phyloP scores from a whole-genome alignment of 2,797 vertebrate species.

The Gallinago stenura region DNA sequence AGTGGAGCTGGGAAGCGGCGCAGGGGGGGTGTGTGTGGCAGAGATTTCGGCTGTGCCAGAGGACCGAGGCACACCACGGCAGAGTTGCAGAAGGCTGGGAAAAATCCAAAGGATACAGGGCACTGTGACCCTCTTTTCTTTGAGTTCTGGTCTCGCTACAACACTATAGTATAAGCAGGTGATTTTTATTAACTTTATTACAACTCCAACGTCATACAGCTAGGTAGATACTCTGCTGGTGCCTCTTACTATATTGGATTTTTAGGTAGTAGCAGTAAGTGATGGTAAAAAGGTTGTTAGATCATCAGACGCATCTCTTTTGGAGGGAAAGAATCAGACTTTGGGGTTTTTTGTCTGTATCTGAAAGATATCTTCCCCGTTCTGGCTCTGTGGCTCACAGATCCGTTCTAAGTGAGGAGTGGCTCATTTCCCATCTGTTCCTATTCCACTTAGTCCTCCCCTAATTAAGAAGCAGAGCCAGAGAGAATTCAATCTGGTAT shows the following conservation, averaged over 20 bases:
- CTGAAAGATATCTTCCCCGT: neutral
- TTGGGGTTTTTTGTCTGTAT: neutral
- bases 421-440: conserved; percentile 58
- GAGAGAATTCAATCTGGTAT: conserved; percentile 21
- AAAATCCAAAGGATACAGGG: neutral
- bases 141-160: neutral
- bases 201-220: accelerated
- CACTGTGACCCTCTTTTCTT: neutral
- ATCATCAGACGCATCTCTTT: neutral
- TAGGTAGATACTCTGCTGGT: neutral
- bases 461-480: conserved; percentile 52
- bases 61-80: neutral
- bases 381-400: neutral
- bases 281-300: neutral
- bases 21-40: conserved; percentile 3
- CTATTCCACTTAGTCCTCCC: conserved; percentile 25
- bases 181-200: neutral
- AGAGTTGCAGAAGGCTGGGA: neutral
- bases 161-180: neutral
- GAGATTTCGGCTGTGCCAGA: conserved; percentile 29
- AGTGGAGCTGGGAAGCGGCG: conserved; percentile 43
- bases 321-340: neutral
- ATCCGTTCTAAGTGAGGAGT: conserved; percentile 1
- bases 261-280: neutral
- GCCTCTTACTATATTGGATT: neutral